Evolutionary conservation across 1,140 invertebrate genomes (phyloP), one percentile per base, ranked within the genome.

Genomic region (Cherax quadricarinatus): DNA sequence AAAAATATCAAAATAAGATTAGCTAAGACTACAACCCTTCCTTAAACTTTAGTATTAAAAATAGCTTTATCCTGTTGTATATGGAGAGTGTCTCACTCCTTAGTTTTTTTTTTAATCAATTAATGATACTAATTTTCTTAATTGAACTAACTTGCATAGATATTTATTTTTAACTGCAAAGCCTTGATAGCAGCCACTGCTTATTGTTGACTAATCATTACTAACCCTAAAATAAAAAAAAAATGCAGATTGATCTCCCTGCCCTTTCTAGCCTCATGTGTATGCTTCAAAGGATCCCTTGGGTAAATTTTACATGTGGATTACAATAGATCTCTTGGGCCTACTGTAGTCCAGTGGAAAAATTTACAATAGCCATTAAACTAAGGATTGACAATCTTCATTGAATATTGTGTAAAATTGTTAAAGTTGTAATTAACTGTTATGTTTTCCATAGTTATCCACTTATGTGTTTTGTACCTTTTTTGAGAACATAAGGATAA

Each of bases 301-400:
- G 87, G 87, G 87, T 89, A 89, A 89, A 89, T 81, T 81, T 81
- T 81, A 48, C 75, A 81, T 70, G 41, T 70, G 75, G 78, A 70
- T n/a, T 79, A 60, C 60, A 62, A 12, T 53, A 57, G 57, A 57
- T 24, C 51, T 21, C 24, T 14, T 9, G 30, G 30, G 48, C 53
- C 79, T 89, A 51, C 57, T 66, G 79, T 14, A 53, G 62, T 82
- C 79, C 87, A 89, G 10, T 70, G 51, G 78, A 30, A 81, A 70
- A 89, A 89, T 81, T 89, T 89, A 80, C 78, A 82, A 18, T 81
- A 66, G 60, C 48, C 75, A 89, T 62, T 89, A 82, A 89, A 89
- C 87, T 89, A 89, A 89, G 87, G 87, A 89, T 49, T 89, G 87
- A 89, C 87, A 89, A 89, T 89, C 87, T 89, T 66, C 78, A 82